phyloP scores from a whole-genome alignment of 2,888 invertebrate species.

The Cristatella mucedo region DNA sequence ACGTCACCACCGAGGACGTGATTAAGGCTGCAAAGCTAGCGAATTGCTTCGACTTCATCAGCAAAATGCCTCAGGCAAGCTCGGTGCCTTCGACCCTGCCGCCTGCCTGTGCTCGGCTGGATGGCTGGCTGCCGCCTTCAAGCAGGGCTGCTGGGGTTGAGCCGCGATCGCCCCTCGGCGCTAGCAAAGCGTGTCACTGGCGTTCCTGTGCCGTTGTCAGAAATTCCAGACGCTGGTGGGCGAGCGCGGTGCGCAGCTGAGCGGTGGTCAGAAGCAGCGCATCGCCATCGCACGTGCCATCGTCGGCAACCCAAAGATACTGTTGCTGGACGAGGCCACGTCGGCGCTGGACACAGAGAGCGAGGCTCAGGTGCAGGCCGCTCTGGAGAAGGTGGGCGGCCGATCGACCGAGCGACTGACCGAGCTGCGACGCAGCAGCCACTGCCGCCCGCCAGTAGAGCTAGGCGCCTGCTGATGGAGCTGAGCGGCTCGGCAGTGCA shows the following conservation, averaged over 20 bases:
- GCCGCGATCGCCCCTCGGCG: too few species aligned
- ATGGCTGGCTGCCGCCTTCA: too few species aligned
- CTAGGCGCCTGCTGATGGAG: too few species aligned
- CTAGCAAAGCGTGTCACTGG: too few species aligned
- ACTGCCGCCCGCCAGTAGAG: too few species aligned
- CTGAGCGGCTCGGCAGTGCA: too few species aligned
- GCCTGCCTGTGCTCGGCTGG: too few species aligned
- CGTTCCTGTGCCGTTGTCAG: too few species aligned
- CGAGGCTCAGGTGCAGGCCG: conserved; percentile 62
- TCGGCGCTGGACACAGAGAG: conserved; percentile 56
- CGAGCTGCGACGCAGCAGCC: too few species aligned
- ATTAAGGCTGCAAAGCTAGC: conserved; percentile 29
- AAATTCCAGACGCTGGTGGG: conserved; percentile 60
- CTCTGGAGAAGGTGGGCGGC: conserved; percentile 19
- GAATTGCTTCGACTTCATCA: conserved; percentile 37
- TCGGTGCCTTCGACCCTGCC: too few species aligned
- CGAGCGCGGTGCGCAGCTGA: conserved; percentile 63
- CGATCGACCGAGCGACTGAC: background rate
- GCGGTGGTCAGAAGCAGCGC: conserved; percentile 73
- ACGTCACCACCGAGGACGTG: conserved; percentile 26
- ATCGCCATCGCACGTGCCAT: conserved; percentile 67
- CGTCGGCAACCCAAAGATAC: conserved; percentile 44
- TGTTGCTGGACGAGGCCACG: conserved; percentile 46
- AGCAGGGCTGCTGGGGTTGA: too few species aligned
- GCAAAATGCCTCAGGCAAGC: conserved; percentile 37